phyloP scores from a whole-genome alignment of 2,888 invertebrate species.

The Apodemia duryi region DNA sequence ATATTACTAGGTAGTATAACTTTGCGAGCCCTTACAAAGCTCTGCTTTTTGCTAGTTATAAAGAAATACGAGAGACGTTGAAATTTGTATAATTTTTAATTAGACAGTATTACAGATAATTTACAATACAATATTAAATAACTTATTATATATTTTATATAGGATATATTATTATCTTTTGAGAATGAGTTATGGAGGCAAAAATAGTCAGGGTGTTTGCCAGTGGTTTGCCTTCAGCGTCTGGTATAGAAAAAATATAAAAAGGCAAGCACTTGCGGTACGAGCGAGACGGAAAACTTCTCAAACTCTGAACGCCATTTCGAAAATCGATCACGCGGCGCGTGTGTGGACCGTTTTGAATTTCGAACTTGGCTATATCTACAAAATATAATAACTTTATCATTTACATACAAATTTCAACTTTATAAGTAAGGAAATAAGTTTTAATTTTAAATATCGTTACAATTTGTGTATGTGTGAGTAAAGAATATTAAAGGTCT shows the following conservation, averaged over 20 bases:
- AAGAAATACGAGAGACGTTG: not conserved
- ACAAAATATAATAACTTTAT: slow-evolving; percentile 21
- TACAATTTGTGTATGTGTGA: slow-evolving; percentile 21
- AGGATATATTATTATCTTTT: not conserved
- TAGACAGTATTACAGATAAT: not conserved
- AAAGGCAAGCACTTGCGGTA: slow-evolving; percentile 37
- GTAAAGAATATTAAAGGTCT: slow-evolving; percentile 20
- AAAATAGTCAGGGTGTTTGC: slow-evolving; percentile 16
- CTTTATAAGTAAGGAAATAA: rapidly evolving
- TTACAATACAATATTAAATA: not conserved
- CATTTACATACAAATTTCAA: slow-evolving; percentile 9
- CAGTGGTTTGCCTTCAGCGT: slow-evolving; percentile 21
- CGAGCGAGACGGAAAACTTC: slow-evolving; percentile 32
- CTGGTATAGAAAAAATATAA: slow-evolving; percentile 31
- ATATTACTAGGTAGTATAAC: too few relatives aligned
- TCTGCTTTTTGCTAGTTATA: too few relatives aligned
- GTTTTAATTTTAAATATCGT: slow-evolving; percentile 15
- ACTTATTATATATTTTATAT: not conserved
- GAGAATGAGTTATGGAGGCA: slow-evolving; percentile 18
- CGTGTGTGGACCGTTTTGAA: slow-evolving; percentile 66
- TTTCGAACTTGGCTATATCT: slow-evolving; percentile 33
- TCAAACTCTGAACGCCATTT: slow-evolving; percentile 48
- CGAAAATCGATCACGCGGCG: slow-evolving; percentile 72
- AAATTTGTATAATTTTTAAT: not conserved
- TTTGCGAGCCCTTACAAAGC: too few relatives aligned